Base-by-base conservation (phyloP, 2,888 invertebrate species). In the Microplitis manilae region DNA sequence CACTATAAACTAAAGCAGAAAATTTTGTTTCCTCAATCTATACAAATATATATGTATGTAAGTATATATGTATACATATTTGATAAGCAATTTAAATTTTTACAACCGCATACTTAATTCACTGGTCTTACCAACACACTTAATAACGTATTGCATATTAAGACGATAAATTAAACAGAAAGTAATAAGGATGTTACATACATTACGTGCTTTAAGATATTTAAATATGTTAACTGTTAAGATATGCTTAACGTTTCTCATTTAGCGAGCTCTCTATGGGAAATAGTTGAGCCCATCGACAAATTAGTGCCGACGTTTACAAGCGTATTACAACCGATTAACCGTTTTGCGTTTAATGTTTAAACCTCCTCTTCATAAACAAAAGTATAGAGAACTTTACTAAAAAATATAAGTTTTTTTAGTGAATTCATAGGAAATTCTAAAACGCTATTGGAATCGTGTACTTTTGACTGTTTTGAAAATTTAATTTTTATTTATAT, bases 261-360 rank as follows among this genome's bases (percentile, higher is more conserved):
- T 30, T 30, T 30, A 30, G 30, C 30, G 30, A 30, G 4, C 30
- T 2, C 30, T 2, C 30, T 30, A 39, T 64, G 39, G 68, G 50
- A 62, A 70, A 40, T 75, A 69, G 40, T 68, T 75, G 68, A 70
- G 41, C 30, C 39, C 75, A 75, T 62, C 61, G 64, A 64, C 62
- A 69, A 75, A 75, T 70, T 64, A 70, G 62, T 64, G 1, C 9
- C 15, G 41, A 62, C 38, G 13, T 50, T 50, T 50, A 50, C 7
- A 50, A 50, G 9, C 9, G 8, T 50, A 8, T 50, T 50, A 9
- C 6, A 6, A 41, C 2, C 50, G 50, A 50, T 50, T 50, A 50
- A 50, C 50, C 13, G 5, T 50, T 30, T 50, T 13, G 13, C 13
- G 50, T 50, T 50, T 50, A 50, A 50, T 13, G 4, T 50, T 50